Evolutionary conservation across 2,888 invertebrate genomes (phyloP).

Genomic region (Seira sanloemensis): DNA sequence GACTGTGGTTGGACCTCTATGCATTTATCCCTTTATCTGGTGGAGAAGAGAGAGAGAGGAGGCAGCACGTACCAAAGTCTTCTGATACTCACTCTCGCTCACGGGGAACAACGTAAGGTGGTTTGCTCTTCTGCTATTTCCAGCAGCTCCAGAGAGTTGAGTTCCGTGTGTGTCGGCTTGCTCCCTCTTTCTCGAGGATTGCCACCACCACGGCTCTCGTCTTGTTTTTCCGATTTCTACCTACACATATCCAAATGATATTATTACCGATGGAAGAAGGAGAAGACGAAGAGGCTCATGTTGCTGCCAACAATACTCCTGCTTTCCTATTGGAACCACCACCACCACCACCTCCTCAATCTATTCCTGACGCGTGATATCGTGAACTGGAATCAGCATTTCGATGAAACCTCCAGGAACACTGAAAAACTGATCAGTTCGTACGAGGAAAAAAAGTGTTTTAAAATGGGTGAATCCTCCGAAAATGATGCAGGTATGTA

Average conservation of each 20-base stretch:
- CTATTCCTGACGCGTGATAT: background rate
- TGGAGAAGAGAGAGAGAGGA: slow-evolving; percentile 13
- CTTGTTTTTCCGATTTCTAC: no score
- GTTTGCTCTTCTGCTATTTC: slow-evolving; percentile 35
- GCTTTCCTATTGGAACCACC: no score
- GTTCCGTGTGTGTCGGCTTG: slow-evolving; percentile 27
- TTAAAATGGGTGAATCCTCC: background rate
- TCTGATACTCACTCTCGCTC: no score
- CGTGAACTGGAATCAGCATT: no score
- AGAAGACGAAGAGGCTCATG: no score
- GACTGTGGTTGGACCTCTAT: slow-evolving; percentile 46
- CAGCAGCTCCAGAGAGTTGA: background rate
- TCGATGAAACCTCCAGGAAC: no score
- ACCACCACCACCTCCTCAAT: background rate
- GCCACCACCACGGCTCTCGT: background rate
- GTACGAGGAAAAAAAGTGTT: background rate
- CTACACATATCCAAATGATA: background rate
- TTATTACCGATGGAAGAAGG: no score
- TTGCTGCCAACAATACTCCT: background rate
- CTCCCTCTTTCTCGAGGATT: slow-evolving; percentile 1
- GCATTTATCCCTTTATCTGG: slow-evolving; percentile 58
- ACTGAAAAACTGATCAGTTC: background rate
- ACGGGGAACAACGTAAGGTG: slow-evolving; percentile 33
- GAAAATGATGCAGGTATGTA: background rate
- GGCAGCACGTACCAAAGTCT: slow-evolving; percentile 1